These are phyloP conservation scores for Macrosoma leucophasiata DNA, from an alignment of 2,888 invertebrate species.

Conservation along the genomic window DNA sequence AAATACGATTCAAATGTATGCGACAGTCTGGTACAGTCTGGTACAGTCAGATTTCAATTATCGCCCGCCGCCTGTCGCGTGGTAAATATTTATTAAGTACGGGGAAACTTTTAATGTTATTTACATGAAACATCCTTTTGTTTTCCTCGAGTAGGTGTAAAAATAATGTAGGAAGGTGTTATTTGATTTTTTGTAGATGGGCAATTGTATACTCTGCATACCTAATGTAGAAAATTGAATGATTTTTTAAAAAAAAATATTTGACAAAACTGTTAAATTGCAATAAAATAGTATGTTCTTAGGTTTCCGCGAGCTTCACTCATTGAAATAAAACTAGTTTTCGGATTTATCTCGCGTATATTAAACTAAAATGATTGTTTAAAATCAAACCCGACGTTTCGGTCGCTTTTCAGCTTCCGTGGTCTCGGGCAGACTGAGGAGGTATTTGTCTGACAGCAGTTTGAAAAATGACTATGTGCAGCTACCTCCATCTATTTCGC, in stretches of 20 bases:
- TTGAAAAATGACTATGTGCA: too few species aligned
- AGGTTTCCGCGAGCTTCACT: too few species aligned
- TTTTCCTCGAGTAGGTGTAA: background rate
- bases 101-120: background rate
- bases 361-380: too few species aligned
- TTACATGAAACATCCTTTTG: background rate
- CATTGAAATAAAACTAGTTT: too few species aligned
- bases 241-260: slow-evolving; percentile 2
- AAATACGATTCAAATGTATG: slow-evolving; percentile 28
- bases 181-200: slow-evolving; percentile 2
- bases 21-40: slow-evolving; percentile 26
- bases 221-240: too few species aligned
- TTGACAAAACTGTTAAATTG: slow-evolving; percentile 1
- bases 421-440: too few species aligned
- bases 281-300: too few species aligned
- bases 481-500: too few species aligned
- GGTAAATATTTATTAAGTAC: slow-evolving; percentile 27
- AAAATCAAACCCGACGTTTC: too few species aligned
- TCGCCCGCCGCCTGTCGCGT: slow-evolving; percentile 19
- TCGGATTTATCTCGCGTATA: too few species aligned
- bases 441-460: too few species aligned
- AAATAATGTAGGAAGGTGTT: background rate
- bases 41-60: slow-evolving; percentile 33
- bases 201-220: background rate
- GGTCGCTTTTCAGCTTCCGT: too few species aligned